These are phyloP conservation scores for Catamblyrhynchus diadema DNA, from an alignment of 2,797 vertebrate species.

Conservation along the genomic window DNA sequence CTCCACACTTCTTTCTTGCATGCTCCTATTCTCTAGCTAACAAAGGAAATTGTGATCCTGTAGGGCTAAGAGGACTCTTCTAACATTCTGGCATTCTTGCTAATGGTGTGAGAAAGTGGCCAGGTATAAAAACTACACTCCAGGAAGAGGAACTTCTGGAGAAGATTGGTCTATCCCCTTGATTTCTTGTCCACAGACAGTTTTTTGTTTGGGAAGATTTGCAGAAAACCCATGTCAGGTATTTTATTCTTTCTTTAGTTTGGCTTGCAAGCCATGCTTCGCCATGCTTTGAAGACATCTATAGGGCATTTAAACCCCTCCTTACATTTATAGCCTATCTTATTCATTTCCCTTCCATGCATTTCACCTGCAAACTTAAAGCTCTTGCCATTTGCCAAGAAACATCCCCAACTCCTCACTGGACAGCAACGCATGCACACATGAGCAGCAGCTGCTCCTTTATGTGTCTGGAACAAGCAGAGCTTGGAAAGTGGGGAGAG, in stretches of 20 bases:
- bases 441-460: slow-evolving; percentile 57
- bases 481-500: background rate
- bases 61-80: background rate
- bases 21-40: background rate
- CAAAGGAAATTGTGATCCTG: background rate
- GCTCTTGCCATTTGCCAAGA: slow-evolving; percentile 29
- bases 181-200: background rate
- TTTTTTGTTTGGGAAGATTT: background rate
- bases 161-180: background rate
- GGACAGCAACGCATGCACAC: background rate
- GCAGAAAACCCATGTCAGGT: background rate
- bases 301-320: background rate
- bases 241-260: background rate
- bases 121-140: background rate
- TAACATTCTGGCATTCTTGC: background rate
- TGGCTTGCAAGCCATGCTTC: background rate
- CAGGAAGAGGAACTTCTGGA: background rate
- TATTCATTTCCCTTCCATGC: background rate
- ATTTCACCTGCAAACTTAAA: slow-evolving; percentile 48
- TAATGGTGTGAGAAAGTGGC: background rate
- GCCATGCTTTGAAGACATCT: background rate
- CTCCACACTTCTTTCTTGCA: background rate
- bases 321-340: background rate
- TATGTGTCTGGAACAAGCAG: slow-evolving; percentile 49
- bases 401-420: slow-evolving; percentile 27